Conservation (phyloP, 2,113 vertebrate species). For the Numida meleagris region DNA sequence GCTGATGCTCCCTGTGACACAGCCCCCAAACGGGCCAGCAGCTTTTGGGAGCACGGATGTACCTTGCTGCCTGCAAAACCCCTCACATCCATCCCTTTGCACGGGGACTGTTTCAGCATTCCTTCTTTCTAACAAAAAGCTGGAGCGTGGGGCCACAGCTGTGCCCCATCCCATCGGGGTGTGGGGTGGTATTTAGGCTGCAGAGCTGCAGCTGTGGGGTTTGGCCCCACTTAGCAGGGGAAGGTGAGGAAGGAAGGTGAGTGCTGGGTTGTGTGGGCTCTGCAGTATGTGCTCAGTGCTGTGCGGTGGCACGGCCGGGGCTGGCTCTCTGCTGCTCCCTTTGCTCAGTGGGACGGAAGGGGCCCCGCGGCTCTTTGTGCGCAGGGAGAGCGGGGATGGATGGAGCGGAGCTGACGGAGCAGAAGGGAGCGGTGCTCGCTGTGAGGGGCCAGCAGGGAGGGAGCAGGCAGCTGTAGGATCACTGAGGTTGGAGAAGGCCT, state of each 20-base stretch:
- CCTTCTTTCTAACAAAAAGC: not conserved
- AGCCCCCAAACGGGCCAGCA: accelerated
- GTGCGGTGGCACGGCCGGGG: not conserved
- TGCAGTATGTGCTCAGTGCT: not conserved
- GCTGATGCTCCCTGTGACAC: not conserved
- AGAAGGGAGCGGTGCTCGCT: not conserved
- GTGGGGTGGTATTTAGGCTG: not conserved
- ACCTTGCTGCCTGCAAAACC: too few relatives aligned
- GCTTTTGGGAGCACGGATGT: accelerated
- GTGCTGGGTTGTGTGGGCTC: too few relatives aligned
- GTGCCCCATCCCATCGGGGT: not conserved
- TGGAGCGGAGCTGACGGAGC: not conserved
- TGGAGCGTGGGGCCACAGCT: not conserved
- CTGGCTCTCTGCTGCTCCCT: not conserved
- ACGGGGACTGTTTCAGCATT: accelerated
- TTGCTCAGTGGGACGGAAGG: not conserved
- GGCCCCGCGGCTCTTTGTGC: not conserved
- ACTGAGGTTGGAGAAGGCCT: too few relatives aligned
- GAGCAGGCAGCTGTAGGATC: too few relatives aligned
- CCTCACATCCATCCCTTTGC: accelerated
- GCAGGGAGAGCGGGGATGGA: not conserved
- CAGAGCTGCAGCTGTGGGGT: not conserved
- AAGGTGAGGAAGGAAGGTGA: not conserved
- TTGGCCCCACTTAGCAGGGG: not conserved
- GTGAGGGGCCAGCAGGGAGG: not conserved